Evolutionary conservation across 2,113 vertebrate species (phyloP).

Genomic region (Laticauda laticaudata): DNA sequence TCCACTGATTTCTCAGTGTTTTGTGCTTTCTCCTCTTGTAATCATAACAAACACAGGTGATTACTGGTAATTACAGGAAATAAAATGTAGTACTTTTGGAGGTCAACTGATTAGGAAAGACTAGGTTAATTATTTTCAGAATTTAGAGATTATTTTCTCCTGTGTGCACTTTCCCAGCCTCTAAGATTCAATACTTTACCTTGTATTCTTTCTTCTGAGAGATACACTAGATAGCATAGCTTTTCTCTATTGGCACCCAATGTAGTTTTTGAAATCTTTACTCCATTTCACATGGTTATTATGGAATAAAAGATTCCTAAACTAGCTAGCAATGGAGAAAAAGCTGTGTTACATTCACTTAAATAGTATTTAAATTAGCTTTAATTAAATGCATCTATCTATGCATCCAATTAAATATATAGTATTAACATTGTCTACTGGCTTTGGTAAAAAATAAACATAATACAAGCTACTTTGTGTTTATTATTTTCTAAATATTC

Average conservation of each 20-base stretch:
- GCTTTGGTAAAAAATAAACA: neutral
- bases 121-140: neutral
- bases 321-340: neutral
- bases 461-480: neutral
- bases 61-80: neutral
- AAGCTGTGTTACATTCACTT: neutral
- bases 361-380: neutral
- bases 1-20: neutral
- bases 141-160: neutral
- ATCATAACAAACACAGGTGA: neutral
- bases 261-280: neutral
- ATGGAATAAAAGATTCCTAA: neutral
- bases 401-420: neutral
- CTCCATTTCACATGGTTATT: neutral
- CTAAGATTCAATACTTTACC: neutral
- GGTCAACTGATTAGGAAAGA: neutral
- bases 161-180: neutral
- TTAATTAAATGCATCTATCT: neutral
- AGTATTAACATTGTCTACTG: neutral
- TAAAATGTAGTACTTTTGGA: neutral
- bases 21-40: neutral
- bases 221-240: neutral
- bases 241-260: neutral
- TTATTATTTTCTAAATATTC: neutral
- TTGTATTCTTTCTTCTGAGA: neutral